These are phyloP conservation scores for Zophobas morio DNA, from an alignment of 1,140 invertebrate genomes.

Conservation along the genomic window DNA sequence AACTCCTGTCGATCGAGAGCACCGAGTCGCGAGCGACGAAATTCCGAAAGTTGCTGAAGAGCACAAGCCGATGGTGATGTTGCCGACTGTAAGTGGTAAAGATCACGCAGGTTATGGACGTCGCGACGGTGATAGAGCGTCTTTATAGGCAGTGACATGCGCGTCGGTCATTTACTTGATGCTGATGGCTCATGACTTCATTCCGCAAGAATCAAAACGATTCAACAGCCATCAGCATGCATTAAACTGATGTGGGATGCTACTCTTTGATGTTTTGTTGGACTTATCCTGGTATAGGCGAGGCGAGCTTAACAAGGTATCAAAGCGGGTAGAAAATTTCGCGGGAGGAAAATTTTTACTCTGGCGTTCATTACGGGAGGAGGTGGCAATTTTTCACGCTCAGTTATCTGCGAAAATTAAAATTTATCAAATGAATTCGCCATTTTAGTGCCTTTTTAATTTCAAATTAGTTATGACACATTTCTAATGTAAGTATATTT, in stretches of 20 bases:
- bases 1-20: constrained; percentile 21
- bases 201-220: constrained; percentile 38
- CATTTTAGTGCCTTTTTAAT: too few species aligned
- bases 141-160: constrained; percentile 49
- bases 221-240: constrained; percentile 25
- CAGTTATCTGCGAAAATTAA: too few species aligned
- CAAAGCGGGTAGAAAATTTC: too few species aligned
- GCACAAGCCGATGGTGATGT: constrained; percentile 36
- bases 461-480: too few species aligned
- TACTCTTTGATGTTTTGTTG: constrained; percentile 3
- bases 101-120: constrained; percentile 48
- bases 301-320: too few species aligned
- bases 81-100: constrained; percentile 42
- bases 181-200: constrained; percentile 42
- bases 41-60: constrained; percentile 26
- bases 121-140: constrained; percentile 47
- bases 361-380: too few species aligned
- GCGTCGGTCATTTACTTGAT: constrained; percentile 38
- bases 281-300: too few species aligned
- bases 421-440: too few species aligned
- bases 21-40: constrained; percentile 35
- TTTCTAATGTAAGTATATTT: too few species aligned
- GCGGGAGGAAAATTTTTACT: too few species aligned
- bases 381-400: too few species aligned
- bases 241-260: constrained; percentile 21